Percentiles rank a stretch among this genome's conserved stretches.
These are phyloP conservation scores for Laterallus jamaicensis DNA, from an alignment of 2,113 vertebrate species.

Conservation along the genomic window DNA sequence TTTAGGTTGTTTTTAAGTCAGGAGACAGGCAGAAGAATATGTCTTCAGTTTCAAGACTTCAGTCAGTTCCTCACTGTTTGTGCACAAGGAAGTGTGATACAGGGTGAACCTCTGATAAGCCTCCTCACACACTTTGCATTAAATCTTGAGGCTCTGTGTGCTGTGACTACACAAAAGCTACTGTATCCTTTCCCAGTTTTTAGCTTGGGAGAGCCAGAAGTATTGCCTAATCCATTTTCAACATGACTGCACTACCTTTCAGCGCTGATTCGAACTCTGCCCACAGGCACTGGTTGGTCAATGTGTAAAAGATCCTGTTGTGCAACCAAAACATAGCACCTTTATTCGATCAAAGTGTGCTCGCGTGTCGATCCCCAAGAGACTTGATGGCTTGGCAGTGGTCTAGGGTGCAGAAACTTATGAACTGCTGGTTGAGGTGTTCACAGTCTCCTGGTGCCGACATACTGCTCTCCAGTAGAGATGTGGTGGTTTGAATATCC, in stretches of 20 bases:
- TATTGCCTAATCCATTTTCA: conserved; percentile 7
- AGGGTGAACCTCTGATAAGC: not conserved
- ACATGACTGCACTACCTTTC: not conserved
- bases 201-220: not conserved
- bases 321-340: not conserved
- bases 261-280: not conserved
- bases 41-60: not conserved
- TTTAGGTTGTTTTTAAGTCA: not conserved
- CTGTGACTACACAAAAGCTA: not conserved
- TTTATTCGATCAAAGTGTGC: not conserved
- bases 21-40: not conserved
- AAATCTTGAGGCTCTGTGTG: not conserved
- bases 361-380: not conserved
- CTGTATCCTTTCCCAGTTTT: not conserved
- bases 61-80: not conserved
- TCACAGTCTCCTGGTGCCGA: not conserved
- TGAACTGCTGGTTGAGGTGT: not conserved
- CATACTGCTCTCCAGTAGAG: not conserved
- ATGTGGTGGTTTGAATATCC: not conserved
- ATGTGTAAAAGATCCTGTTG: not conserved
- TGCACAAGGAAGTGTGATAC: not conserved
- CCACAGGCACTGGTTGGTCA: not conserved
- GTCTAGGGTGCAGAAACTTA: not conserved
- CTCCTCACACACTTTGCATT: not conserved
- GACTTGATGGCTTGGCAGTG: not conserved